Evolutionary conservation across 1,140 invertebrate genomes (phyloP).

Genomic region (Leguminivora glycinivorella): DNA sequence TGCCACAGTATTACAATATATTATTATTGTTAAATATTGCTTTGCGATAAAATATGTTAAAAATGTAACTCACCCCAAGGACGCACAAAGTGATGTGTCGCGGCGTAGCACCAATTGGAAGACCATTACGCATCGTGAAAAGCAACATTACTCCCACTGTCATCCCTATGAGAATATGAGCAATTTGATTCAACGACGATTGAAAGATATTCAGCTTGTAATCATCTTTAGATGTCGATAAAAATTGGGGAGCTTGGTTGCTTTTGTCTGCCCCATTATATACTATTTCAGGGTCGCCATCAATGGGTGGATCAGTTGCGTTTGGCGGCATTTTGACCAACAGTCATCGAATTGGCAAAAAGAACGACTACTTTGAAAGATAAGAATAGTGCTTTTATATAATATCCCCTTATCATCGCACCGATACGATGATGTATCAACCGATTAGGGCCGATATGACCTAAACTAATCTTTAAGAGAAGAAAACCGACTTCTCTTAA

Average conservation of each 20-base stretch:
- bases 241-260: neutral
- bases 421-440: neutral
- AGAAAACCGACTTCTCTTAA: too few relatives aligned
- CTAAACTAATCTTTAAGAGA: too few relatives aligned
- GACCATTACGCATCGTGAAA: constrained; percentile 41
- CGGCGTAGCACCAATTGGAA: constrained; percentile 41
- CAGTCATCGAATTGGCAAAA: neutral
- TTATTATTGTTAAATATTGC: too few relatives aligned
- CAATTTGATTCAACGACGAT: constrained; percentile 46
- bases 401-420: neutral
- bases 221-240: constrained; percentile 39
- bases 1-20: too few relatives aligned
- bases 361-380: neutral
- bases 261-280: constrained; percentile 15
- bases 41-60: too few relatives aligned
- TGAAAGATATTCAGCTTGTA: constrained; percentile 47
- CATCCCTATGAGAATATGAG: constrained; percentile 51
- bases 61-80: constrained; percentile 52
- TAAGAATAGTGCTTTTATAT: neutral
- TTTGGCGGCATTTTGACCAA: constrained; percentile 42
- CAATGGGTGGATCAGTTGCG: constrained; percentile 33
- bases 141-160: constrained; percentile 43
- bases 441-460: neutral
- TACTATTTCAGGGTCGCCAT: constrained; percentile 32
- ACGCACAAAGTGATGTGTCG: constrained; percentile 56